A percentile compares a stretch with the other conserved stretches of the same genome.
Conservation (phyloP, 2,797 vertebrate genomes). For the Intellagama lesueurii region DNA sequence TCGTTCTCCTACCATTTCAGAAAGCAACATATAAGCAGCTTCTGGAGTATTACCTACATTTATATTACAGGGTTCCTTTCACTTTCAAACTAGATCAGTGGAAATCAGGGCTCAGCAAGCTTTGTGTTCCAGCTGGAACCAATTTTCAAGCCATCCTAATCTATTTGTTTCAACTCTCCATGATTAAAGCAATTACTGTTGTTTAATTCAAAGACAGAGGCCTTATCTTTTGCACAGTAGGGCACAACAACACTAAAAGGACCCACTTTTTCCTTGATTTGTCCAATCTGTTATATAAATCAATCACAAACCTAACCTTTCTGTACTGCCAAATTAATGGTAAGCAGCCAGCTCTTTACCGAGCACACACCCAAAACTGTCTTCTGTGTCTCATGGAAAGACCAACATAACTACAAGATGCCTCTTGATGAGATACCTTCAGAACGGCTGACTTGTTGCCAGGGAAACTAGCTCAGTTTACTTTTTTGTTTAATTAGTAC, state of each 20-base stretch:
- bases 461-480: constrained; percentile 44
- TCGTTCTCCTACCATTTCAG: constrained; percentile 1
- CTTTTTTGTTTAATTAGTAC: constrained; percentile 49
- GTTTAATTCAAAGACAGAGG: constrained; percentile 46
- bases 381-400: constrained; percentile 37
- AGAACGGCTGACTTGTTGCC: constrained; percentile 55
- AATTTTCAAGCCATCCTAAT: constrained; percentile 49
- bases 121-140: constrained; percentile 45
- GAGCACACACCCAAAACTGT: constrained; percentile 7
- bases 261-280: constrained; percentile 56
- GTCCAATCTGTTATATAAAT: constrained; percentile 49
- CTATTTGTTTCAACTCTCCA: constrained; percentile 54
- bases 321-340: constrained; percentile 49
- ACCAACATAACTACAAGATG: constrained; percentile 34
- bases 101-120: constrained; percentile 50
- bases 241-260: constrained; percentile 13
- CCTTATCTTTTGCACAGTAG: constrained; percentile 3
- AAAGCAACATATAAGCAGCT: constrained; percentile 27
- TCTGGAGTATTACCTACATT: constrained; percentile 46
- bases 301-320: constrained; percentile 58
- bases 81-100: constrained; percentile 49
- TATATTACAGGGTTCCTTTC: constrained; percentile 50
- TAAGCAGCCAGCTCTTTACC: constrained; percentile 41
- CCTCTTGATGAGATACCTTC: constrained; percentile 52
- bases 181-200: constrained; percentile 60